A percentile compares a stretch with the other conserved stretches of the same genome.
phyloP scores from a whole-genome alignment of 2,797 vertebrate genomes.

The Chanos chanos region DNA sequence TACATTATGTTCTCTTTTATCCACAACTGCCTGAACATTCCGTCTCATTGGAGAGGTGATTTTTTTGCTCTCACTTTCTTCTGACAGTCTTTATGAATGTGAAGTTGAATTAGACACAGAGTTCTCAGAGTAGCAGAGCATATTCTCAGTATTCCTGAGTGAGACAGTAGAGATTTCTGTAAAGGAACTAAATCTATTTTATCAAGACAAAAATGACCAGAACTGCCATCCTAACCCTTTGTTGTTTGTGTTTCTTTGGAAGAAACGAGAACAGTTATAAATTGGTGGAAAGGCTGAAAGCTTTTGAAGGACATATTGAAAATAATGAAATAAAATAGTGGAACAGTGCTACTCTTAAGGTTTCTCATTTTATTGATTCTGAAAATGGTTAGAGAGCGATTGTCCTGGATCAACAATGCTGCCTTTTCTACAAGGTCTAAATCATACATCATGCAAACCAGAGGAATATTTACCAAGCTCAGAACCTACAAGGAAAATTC shows the following conservation, averaged over 20 bases:
- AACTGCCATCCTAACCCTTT: constrained; percentile 1
- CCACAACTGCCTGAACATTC: constrained; percentile 3
- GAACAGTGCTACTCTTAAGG: no score
- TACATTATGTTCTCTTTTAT: not conserved
- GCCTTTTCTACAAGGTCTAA: not conserved
- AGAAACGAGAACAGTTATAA: constrained; percentile 25
- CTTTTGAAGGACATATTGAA: constrained; percentile 5
- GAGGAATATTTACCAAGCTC: no score
- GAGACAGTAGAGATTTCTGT: no score
- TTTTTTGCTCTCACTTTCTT: not conserved
- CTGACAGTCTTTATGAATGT: constrained; percentile 9
- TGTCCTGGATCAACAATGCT: not conserved
- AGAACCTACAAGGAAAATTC: no score
- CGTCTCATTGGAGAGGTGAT: not conserved
- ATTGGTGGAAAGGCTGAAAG: constrained; percentile 28
- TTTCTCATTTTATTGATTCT: not conserved
- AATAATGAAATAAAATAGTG: not conserved
- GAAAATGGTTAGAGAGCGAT: constrained; percentile 6
- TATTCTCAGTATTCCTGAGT: no score
- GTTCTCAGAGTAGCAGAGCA: no score
- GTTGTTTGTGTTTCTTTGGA: not conserved
- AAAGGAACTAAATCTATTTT: no score
- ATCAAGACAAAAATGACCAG: not conserved
- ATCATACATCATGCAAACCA: no score
- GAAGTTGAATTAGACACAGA: no score